A percentile compares a stretch with the other conserved stretches of the same genome.
phyloP scores from a whole-genome alignment of 1,140 invertebrate genomes.

The Spodoptera litura region DNA sequence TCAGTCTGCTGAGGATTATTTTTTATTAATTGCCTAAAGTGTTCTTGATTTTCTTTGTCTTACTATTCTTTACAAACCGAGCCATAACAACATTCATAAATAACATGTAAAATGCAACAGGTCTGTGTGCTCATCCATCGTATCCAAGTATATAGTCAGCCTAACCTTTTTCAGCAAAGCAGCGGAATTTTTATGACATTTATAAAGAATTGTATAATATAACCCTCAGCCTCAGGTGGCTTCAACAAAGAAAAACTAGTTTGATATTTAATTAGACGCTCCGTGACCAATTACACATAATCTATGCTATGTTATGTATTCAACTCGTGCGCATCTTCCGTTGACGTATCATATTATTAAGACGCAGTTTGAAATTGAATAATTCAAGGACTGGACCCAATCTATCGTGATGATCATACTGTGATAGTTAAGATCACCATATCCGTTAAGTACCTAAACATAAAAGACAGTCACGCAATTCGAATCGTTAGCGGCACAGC shows the following conservation, averaged over 20 bases:
- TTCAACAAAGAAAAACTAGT: constrained; percentile 40
- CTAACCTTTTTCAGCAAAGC: constrained; percentile 1
- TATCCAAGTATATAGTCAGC: no score
- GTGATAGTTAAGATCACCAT: background rate
- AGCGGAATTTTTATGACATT: constrained; percentile 27
- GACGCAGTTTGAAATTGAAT: constrained; percentile 41
- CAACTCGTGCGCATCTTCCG: constrained; percentile 44
- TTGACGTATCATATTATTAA: constrained; percentile 35
- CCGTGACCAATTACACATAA: constrained; percentile 41
- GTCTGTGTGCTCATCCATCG: no score
- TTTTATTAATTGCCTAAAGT: no score
- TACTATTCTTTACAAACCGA: no score
- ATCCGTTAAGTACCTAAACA: constrained; percentile 1
- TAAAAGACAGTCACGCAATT: constrained; percentile 34
- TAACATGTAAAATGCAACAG: no score
- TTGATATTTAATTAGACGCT: constrained; percentile 41
- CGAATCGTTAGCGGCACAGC: constrained; percentile 21
- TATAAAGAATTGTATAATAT: constrained; percentile 26
- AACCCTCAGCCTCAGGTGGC: constrained; percentile 33
- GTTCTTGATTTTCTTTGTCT: no score
- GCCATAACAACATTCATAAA: no score
- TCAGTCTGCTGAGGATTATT: no score
- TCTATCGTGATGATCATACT: constrained; percentile 1
- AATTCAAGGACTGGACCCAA: constrained; percentile 19
- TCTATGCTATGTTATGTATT: constrained; percentile 29